A percentile compares a stretch with the other conserved stretches of the same genome.
Conservation (phyloP, 1,140 invertebrate genomes). For the Drosophila teissieri region DNA sequence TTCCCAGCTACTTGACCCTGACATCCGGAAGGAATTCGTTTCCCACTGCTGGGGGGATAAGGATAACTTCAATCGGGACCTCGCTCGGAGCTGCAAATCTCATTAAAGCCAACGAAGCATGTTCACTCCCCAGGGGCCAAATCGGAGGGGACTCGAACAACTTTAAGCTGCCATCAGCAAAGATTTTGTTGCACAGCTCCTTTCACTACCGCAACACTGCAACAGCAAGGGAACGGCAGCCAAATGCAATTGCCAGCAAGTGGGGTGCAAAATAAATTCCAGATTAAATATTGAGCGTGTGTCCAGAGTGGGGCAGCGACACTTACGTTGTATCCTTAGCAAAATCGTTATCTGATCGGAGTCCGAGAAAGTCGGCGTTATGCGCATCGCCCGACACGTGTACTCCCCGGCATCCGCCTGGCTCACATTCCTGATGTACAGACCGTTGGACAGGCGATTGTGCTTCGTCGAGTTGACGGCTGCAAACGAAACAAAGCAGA, state of each 20-base stretch:
- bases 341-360: conserved; percentile 85
- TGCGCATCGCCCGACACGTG: conserved; percentile 85
- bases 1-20: conserved; percentile 55
- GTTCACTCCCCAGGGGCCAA: conserved; percentile 8
- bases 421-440: conserved; percentile 85
- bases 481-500: conserved; percentile 26
- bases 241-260: conserved; percentile 57
- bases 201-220: conserved; percentile 12
- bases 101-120: conserved; percentile 60
- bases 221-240: background rate
- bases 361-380: conserved; percentile 84
- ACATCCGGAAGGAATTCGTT: conserved; percentile 27
- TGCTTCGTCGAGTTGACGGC: conserved; percentile 81
- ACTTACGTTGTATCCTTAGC: conserved; percentile 86
- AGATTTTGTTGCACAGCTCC: conserved; percentile 47
- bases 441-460: conserved; percentile 83
- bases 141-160: conserved; percentile 23
- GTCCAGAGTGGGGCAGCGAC: conserved; percentile 11
- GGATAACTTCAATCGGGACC: conserved; percentile 31
- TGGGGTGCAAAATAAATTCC: conserved; percentile 55
- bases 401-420: conserved; percentile 86
- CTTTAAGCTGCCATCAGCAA: conserved; percentile 58
- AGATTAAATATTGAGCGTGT: conserved; percentile 57
- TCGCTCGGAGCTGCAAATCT: conserved; percentile 41
- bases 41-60: conserved; percentile 11